These are phyloP conservation scores for Watsonalla binaria DNA, from an alignment of 2,888 invertebrate genomes.

Conservation along the genomic window DNA sequence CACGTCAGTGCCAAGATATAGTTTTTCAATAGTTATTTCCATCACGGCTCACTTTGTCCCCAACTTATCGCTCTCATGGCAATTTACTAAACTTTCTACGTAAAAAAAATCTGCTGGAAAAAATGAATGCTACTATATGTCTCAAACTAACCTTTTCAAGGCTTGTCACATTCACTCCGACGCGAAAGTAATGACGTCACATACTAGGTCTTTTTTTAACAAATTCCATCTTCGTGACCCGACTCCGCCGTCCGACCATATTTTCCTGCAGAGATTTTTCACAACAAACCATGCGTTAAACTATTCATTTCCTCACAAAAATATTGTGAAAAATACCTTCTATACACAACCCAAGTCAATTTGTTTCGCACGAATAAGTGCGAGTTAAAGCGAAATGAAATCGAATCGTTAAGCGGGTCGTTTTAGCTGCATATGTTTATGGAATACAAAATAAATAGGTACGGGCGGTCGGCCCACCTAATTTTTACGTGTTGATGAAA, in stretches of 20 bases:
- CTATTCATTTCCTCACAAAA: neutral
- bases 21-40: no score
- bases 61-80: no score
- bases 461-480: neutral
- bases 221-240: neutral
- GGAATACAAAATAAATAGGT: conserved; percentile 13
- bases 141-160: no score
- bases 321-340: neutral
- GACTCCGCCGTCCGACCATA: neutral
- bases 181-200: no score
- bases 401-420: conserved; percentile 12
- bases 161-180: no score
- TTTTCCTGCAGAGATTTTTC: neutral
- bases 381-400: conserved; percentile 2
- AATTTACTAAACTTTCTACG: no score
- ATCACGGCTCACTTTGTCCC: no score
- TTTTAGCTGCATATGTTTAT: conserved; percentile 15
- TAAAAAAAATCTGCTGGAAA: no score
- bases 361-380: conserved; percentile 1
- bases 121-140: no score
- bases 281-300: neutral
- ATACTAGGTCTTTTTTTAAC: no score
- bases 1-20: no score
- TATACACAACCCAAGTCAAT: neutral
- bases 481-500: no score